phyloP scores from a whole-genome alignment of 30 jellyfish, hydroid and myxozoan genomes.

The Turritopsis dohrnii region DNA sequence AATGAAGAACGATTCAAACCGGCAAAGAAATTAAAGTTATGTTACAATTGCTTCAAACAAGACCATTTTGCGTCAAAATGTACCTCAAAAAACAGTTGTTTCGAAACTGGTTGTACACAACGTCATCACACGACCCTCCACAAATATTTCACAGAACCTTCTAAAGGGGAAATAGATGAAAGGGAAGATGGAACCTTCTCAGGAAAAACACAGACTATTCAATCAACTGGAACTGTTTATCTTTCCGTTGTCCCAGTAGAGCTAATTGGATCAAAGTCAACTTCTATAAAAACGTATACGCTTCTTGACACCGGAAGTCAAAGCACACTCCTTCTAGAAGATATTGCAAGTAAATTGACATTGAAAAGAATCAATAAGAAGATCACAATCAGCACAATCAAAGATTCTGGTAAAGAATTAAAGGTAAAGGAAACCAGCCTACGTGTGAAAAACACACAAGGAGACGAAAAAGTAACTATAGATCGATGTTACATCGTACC shows the following conservation, averaged over 20 bases:
- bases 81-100: slow-evolving; percentile 8
- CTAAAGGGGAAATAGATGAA: neutral
- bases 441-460: neutral
- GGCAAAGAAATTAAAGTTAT: neutral
- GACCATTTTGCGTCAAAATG: neutral
- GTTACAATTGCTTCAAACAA: neutral
- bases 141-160: neutral
- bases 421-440: slow-evolving; percentile 6
- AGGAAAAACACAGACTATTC: slow-evolving; percentile 8
- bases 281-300: slow-evolving; percentile 11
- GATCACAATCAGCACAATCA: slow-evolving; percentile 12
- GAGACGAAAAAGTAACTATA: neutral
- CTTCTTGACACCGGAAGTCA: slow-evolving; percentile 18
- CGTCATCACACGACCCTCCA: slow-evolving; percentile 10
- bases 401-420: neutral
- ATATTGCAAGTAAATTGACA: neutral
- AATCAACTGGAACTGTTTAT: neutral
- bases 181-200: neutral
- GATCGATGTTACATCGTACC: neutral
- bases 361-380: neutral
- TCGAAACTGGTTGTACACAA: neutral
- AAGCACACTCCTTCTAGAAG: neutral
- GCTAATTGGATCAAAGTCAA: neutral
- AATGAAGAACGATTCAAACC: neutral
- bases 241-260: slow-evolving; percentile 11